These are phyloP conservation scores for Subacronicta megacephala DNA, from an alignment of 2,888 invertebrate genomes.

Conservation along the genomic window DNA sequence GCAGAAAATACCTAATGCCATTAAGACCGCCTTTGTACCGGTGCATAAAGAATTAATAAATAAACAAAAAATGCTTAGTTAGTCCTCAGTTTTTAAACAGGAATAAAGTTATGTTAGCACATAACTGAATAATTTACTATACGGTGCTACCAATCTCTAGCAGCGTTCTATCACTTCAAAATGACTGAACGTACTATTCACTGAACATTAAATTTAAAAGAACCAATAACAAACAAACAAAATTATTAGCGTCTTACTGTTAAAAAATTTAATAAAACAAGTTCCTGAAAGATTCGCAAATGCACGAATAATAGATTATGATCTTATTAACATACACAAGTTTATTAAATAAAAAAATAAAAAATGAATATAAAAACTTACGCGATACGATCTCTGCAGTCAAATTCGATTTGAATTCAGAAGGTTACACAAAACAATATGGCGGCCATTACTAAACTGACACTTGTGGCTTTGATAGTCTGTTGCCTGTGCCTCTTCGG, in stretches of 20 bases:
- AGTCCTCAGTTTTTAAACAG: no score
- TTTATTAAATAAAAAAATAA: slow-evolving; percentile 52
- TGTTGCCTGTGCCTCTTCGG: slow-evolving; percentile 60
- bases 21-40: no score
- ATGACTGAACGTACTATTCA: no score
- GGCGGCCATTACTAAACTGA: slow-evolving; percentile 65
- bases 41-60: no score
- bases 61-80: no score
- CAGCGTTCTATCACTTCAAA: no score
- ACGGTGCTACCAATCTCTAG: no score
- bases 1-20: no score
- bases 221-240: slow-evolving; percentile 1
- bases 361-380: slow-evolving; percentile 31
- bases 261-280: slow-evolving; percentile 21
- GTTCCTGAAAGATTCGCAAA: slow-evolving; percentile 20
- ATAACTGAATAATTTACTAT: no score
- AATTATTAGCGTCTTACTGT: slow-evolving; percentile 26
- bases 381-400: background rate
- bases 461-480: slow-evolving; percentile 63
- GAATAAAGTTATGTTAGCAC: no score
- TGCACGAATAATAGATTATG: slow-evolving; percentile 11
- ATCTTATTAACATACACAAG: slow-evolving; percentile 11
- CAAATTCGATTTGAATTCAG: slow-evolving; percentile 26
- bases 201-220: background rate
- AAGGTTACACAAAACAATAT: slow-evolving; percentile 56